phyloP scores from a whole-genome alignment of 1,140 invertebrate genomes.

The Yoshiicerus persimilis region DNA sequence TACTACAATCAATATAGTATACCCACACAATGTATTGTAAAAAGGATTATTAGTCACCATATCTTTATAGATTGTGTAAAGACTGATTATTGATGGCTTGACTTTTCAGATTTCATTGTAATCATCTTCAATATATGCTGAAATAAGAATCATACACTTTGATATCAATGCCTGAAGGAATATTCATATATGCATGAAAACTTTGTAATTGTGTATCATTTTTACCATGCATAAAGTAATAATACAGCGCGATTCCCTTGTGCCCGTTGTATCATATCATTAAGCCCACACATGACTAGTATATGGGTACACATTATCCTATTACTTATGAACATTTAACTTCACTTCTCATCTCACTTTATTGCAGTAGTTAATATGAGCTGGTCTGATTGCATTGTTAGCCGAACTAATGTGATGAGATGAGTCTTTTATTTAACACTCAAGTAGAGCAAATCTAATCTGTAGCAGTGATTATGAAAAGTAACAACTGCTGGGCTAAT shows the following conservation, averaged over 20 bases:
- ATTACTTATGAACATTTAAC: background rate
- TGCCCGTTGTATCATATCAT: background rate
- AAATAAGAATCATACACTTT: too few relatives aligned
- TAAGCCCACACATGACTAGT: background rate
- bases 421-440: constrained; percentile 21
- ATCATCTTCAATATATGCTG: too few relatives aligned
- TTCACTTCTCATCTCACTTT: background rate
- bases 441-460: constrained; percentile 5
- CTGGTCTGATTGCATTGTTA: background rate
- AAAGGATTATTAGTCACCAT: background rate
- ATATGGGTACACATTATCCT: background rate
- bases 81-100: too few relatives aligned
- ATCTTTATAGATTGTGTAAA: too few relatives aligned
- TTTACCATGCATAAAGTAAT: background rate
- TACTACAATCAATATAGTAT: background rate
- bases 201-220: background rate
- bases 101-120: too few relatives aligned
- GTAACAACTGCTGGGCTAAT: constrained; percentile 18
- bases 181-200: too few relatives aligned
- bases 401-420: background rate
- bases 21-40: background rate
- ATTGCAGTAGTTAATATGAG: background rate
- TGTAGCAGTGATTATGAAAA: background rate
- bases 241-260: too few relatives aligned
- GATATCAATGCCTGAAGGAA: too few relatives aligned